Conservation (phyloP, 37 sponge, comb jelly and placozoan genomes). For the Ephydatia muelleri region DNA sequence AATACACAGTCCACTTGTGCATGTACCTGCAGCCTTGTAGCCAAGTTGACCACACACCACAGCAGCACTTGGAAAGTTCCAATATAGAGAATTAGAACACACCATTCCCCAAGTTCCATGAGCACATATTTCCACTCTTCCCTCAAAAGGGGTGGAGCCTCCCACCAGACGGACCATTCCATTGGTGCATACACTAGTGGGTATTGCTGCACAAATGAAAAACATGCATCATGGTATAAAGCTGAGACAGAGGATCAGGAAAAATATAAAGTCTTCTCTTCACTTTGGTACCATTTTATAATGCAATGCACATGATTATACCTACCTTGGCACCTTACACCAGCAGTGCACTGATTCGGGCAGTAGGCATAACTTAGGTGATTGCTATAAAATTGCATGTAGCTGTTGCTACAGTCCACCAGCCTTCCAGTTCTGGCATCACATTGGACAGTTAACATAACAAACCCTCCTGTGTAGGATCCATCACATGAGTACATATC, state of each 20-base stretch:
- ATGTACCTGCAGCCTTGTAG: neutral
- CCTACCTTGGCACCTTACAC: neutral
- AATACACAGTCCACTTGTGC: too few relatives aligned
- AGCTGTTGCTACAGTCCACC: neutral
- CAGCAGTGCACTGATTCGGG: neutral
- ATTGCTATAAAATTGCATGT: too few relatives aligned
- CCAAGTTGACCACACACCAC: slow-evolving; percentile 10
- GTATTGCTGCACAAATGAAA: neutral
- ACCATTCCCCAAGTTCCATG: slow-evolving; percentile 40
- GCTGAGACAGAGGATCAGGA: too few relatives aligned
- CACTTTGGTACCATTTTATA: too few relatives aligned
- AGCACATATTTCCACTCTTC: slow-evolving; percentile 39
- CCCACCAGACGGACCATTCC: slow-evolving; percentile 11
- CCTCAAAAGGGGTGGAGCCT: slow-evolving; percentile 17
- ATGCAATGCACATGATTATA: too few relatives aligned
- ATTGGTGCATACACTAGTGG: neutral
- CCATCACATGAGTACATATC: neutral
- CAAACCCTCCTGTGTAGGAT: neutral
- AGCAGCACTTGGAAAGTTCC: slow-evolving; percentile 11
- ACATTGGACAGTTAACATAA: neutral
- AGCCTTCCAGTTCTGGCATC: neutral
- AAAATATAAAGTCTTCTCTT: too few relatives aligned
- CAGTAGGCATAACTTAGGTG: neutral
- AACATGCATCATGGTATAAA: too few relatives aligned
- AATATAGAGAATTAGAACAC: slow-evolving; percentile 26